These are phyloP conservation scores for Antheraea yamamai DNA, from an alignment of 2,888 invertebrate genomes.

Conservation along the genomic window DNA sequence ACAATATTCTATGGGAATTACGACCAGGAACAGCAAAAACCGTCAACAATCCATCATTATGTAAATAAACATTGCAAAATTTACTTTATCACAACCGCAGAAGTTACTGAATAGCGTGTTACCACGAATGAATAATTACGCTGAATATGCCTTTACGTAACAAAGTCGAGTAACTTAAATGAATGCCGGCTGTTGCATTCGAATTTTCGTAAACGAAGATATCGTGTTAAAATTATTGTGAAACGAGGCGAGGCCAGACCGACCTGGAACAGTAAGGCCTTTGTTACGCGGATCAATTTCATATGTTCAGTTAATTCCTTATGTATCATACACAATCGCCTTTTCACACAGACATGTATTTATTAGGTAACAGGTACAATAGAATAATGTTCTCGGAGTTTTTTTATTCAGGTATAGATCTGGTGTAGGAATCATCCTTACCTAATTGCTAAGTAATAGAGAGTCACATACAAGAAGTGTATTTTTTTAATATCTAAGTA, in stretches of 20 bases:
- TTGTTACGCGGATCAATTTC: constrained; percentile 57
- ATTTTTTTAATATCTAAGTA: neutral
- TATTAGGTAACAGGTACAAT: neutral
- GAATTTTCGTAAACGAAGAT: constrained; percentile 72
- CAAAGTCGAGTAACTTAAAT: constrained; percentile 45
- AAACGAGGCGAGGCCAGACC: constrained; percentile 59
- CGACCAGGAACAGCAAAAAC: constrained; percentile 32
- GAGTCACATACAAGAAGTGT: neutral
- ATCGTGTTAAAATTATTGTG: constrained; percentile 65
- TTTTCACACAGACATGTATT: constrained; percentile 28
- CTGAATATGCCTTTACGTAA: constrained; percentile 51
- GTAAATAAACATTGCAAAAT: constrained; percentile 27
- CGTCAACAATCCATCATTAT: constrained; percentile 29
- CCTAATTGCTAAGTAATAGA: neutral
- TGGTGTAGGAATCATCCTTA: neutral
- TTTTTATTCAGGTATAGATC: neutral
- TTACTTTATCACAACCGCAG: constrained; percentile 31
- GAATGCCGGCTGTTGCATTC: constrained; percentile 54
- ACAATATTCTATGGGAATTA: constrained; percentile 34
- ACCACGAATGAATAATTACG: constrained; percentile 30
- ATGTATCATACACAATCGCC: constrained; percentile 33
- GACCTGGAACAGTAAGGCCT: constrained; percentile 43
- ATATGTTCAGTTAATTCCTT: constrained; percentile 48
- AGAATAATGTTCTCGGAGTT: neutral
- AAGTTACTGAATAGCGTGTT: constrained; percentile 33